Evolutionary conservation across 1,140 invertebrate genomes (phyloP).

Genomic region (Hormaphis cornu): DNA sequence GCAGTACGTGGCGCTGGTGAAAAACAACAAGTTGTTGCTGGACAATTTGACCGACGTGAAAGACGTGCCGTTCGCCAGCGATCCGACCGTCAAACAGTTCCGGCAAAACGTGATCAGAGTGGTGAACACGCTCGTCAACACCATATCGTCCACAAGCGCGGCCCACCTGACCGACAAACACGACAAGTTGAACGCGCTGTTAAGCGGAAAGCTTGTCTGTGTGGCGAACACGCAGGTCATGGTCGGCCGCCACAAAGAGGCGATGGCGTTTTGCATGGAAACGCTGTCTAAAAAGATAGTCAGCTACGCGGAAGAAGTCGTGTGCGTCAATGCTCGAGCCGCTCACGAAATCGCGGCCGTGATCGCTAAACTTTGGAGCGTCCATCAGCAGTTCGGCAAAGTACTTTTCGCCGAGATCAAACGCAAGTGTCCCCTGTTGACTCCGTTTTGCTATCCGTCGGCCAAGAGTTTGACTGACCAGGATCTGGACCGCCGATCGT

Average conservation of each 20-base stretch:
- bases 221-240: not conserved
- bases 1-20: not conserved
- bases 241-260: not conserved
- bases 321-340: constrained; percentile 23
- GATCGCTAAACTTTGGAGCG: constrained; percentile 40
- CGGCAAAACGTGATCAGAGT: constrained; percentile 6
- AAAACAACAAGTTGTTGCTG: constrained; percentile 2
- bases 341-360: constrained; percentile 38
- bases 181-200: not conserved
- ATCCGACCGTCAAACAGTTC: not conserved
- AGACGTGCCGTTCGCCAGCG: not conserved
- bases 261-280: not conserved
- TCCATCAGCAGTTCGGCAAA: constrained; percentile 5
- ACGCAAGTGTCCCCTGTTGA: constrained; percentile 7
- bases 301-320: constrained; percentile 7
- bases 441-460: not conserved
- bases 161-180: constrained; percentile 11
- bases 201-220: constrained; percentile 2
- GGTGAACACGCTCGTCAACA: constrained; percentile 9
- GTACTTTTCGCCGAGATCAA: not conserved
- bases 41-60: not conserved
- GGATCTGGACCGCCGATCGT: not conserved
- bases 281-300: not conserved
- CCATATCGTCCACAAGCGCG: not conserved
- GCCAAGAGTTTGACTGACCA: not conserved